Conservation (phyloP, 2,113 vertebrate species). For the Mohoua ochrocephala region DNA sequence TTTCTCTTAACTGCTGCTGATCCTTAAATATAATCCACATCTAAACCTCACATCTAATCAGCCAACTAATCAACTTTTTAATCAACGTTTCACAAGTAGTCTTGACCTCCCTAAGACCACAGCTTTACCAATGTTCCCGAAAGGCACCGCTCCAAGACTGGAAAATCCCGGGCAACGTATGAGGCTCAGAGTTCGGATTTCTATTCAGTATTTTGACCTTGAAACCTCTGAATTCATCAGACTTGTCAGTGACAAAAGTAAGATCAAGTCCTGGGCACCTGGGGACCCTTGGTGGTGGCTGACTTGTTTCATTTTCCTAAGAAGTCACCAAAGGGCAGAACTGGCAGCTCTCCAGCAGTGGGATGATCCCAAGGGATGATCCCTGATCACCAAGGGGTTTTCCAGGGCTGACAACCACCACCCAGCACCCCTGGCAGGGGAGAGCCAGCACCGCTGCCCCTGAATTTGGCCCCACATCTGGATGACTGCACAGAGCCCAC, state of each 20-base stretch:
- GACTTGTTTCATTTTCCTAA: background rate
- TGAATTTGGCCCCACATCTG: background rate
- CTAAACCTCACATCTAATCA: conserved; percentile 19
- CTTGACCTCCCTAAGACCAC: background rate
- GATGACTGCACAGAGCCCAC: background rate
- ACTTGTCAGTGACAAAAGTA: background rate
- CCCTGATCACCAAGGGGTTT: fast-evolving
- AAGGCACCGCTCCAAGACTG: background rate
- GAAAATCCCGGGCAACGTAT: background rate
- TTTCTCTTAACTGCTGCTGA: background rate
- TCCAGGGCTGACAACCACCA: background rate
- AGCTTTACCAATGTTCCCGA: background rate
- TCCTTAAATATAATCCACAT: conserved; percentile 2
- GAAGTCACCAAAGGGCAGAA: background rate
- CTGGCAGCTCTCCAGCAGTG: background rate
- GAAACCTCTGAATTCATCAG: background rate
- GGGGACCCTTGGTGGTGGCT: background rate
- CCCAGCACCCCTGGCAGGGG: background rate
- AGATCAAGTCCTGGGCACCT: background rate
- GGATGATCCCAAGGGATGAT: background rate
- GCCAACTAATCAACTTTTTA: conserved; percentile 1
- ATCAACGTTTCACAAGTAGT: background rate
- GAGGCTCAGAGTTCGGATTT: background rate
- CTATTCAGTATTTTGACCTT: conserved; percentile 52
- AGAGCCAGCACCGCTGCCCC: fast-evolving